Percentiles rank a stretch among this genome's conserved stretches.
Evolutionary conservation across 2,888 invertebrate species (phyloP).

Genomic region (Drosophila kambysellisi): DNA sequence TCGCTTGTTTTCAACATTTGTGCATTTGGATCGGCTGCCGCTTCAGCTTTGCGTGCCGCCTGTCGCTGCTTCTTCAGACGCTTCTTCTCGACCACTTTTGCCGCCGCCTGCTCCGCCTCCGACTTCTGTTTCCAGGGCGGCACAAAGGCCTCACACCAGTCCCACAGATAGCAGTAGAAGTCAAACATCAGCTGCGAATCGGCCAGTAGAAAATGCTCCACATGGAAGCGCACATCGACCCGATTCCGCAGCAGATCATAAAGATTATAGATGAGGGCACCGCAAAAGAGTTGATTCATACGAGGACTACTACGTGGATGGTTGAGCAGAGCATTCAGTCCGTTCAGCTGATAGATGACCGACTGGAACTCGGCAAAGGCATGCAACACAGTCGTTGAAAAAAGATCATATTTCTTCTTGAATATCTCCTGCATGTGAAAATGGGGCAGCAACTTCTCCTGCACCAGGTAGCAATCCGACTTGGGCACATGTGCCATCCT

Average conservation of each 20-base stretch:
- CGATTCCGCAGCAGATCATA: conserved; percentile 88
- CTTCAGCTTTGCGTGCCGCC: conserved; percentile 67
- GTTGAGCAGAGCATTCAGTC: conserved; percentile 88
- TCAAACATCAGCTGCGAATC: conserved; percentile 83
- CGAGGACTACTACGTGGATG: conserved; percentile 87
- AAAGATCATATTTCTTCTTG: conserved; percentile 83
- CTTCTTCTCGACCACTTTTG: conserved; percentile 72
- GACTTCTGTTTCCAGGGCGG: conserved; percentile 74
- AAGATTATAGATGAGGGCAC: conserved; percentile 91
- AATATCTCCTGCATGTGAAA: conserved; percentile 84
- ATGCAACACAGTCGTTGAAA: conserved; percentile 81
- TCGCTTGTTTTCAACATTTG: conserved; percentile 66
- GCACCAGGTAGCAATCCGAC: conserved; percentile 82
- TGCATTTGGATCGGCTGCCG: conserved; percentile 72
- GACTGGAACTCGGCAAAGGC: conserved; percentile 84
- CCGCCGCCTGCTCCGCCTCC: conserved; percentile 37
- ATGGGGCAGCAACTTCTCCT: conserved; percentile 80
- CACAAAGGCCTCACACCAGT: conserved; percentile 82
- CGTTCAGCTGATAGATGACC: conserved; percentile 82
- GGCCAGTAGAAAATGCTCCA: conserved; percentile 86
- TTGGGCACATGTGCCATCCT: conserved; percentile 79
- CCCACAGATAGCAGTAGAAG: conserved; percentile 78
- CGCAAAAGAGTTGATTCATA: conserved; percentile 89
- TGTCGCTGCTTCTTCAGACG: conserved; percentile 76
- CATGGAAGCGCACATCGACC: conserved; percentile 86